phyloP scores from a whole-genome alignment of 2,888 invertebrate genomes.

The Epinotia brunnichana region DNA sequence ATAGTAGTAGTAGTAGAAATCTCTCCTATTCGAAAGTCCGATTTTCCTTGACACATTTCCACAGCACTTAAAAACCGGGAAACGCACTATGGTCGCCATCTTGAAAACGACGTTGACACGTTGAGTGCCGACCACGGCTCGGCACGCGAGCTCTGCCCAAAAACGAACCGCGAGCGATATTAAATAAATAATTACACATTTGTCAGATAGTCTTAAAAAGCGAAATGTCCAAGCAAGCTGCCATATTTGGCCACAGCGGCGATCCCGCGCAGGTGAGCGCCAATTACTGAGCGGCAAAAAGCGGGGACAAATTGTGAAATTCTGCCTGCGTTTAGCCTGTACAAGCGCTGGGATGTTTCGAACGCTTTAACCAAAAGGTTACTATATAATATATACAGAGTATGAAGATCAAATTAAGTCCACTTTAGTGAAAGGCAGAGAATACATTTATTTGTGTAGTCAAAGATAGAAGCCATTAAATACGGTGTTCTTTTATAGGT shows the following conservation, averaged over 20 bases:
- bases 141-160: conserved; percentile 81
- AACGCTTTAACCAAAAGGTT: conserved; percentile 46
- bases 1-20: neutral
- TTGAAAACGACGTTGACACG: conserved; percentile 57
- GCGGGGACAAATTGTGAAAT: conserved; percentile 82
- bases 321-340: conserved; percentile 60
- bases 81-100: conserved; percentile 13
- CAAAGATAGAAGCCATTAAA: neutral
- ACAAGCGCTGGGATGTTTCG: conserved; percentile 46
- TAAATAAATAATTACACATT: conserved; percentile 84
- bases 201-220: conserved; percentile 82
- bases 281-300: conserved; percentile 80
- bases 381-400: conserved; percentile 30
- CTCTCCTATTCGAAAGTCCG: neutral
- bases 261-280: conserved; percentile 69
- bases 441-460: neutral
- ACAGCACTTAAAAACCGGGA: conserved; percentile 1
- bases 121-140: conserved; percentile 53
- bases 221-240: conserved; percentile 67
- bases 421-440: conserved; percentile 1
- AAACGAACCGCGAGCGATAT: conserved; percentile 72
- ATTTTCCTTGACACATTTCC: conserved; percentile 2
- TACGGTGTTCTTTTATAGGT: too few relatives aligned
- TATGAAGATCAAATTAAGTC: conserved; percentile 8
- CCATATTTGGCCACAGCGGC: conserved; percentile 75